Conservation (phyloP, 2,113 vertebrate species). For the Brevimyrus niger region DNA sequence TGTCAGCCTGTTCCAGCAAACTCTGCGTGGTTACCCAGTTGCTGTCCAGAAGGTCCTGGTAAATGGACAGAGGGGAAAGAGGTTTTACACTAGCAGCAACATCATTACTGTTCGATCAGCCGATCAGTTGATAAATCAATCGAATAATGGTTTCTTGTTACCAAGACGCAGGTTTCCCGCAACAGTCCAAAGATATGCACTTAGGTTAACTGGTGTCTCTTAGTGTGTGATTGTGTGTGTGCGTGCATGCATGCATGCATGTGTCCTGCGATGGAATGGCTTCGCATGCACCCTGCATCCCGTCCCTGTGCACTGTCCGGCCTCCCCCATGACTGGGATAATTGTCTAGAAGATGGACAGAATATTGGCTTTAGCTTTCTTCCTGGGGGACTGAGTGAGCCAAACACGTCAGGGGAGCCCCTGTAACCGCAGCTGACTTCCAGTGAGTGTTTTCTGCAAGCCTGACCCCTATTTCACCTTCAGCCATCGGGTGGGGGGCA, state of each 20-base stretch:
- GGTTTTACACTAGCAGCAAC: neutral
- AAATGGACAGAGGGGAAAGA: slow-evolving; percentile 34
- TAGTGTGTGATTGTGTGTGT: neutral
- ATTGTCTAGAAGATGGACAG: neutral
- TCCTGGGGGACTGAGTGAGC: neutral
- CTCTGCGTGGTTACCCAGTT: slow-evolving; percentile 83
- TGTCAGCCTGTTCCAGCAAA: slow-evolving; percentile 81
- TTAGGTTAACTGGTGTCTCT: neutral
- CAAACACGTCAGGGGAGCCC: neutral
- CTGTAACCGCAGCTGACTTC: neutral
- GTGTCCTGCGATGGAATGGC: neutral
- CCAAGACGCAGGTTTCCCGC: neutral
- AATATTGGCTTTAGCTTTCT: neutral
- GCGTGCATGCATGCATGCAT: neutral
- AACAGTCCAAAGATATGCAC: neutral
- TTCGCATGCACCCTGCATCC: neutral
- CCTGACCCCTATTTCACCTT: neutral
- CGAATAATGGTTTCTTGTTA: neutral
- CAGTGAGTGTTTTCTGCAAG: neutral
- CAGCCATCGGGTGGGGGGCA: neutral
- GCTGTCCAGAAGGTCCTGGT: slow-evolving; percentile 83
- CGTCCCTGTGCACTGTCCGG: neutral
- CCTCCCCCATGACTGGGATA: neutral
- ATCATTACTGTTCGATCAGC: neutral
- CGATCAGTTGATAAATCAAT: neutral